Evolutionary conservation across 2,888 invertebrate genomes (phyloP).

Genomic region (Drosophila niveifrons): DNA sequence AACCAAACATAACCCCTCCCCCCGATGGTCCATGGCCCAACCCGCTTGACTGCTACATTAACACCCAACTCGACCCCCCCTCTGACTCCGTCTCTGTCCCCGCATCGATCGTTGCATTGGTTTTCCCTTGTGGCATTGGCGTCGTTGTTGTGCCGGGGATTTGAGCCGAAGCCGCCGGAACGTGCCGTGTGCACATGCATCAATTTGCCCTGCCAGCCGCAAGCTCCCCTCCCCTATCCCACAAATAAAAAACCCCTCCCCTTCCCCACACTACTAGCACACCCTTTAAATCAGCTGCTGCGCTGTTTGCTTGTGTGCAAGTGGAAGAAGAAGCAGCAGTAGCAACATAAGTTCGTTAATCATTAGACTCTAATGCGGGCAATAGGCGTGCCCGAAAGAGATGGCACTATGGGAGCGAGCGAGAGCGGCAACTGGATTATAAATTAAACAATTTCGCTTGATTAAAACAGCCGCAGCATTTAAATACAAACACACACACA

Average conservation of each 20-base stretch:
- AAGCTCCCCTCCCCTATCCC: slow-evolving; percentile 2
- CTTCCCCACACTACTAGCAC: background rate
- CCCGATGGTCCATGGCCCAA: background rate
- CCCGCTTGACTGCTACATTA: background rate
- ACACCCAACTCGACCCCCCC: background rate
- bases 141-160: slow-evolving; percentile 52
- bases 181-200: slow-evolving; percentile 61
- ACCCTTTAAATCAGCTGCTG: slow-evolving; percentile 10
- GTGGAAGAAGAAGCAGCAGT: slow-evolving; percentile 24
- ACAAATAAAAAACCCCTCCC: slow-evolving; percentile 12
- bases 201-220: slow-evolving; percentile 52
- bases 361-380: slow-evolving; percentile 42
- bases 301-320: slow-evolving; percentile 5
- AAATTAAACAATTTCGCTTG: slow-evolving; percentile 57
- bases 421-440: slow-evolving; percentile 15
- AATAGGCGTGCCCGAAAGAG: slow-evolving; percentile 25
- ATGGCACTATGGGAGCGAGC: background rate
- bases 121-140: slow-evolving; percentile 53
- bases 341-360: slow-evolving; percentile 34
- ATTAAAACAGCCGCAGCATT: slow-evolving; percentile 70
- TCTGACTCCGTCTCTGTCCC: background rate
- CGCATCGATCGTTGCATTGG: slow-evolving; percentile 27
- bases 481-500: slow-evolving; percentile 30
- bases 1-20: background rate
- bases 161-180: slow-evolving; percentile 51